Evolutionary conservation across 2,113 vertebrate species (phyloP).

Genomic region (Potamarius usumacintae): DNA sequence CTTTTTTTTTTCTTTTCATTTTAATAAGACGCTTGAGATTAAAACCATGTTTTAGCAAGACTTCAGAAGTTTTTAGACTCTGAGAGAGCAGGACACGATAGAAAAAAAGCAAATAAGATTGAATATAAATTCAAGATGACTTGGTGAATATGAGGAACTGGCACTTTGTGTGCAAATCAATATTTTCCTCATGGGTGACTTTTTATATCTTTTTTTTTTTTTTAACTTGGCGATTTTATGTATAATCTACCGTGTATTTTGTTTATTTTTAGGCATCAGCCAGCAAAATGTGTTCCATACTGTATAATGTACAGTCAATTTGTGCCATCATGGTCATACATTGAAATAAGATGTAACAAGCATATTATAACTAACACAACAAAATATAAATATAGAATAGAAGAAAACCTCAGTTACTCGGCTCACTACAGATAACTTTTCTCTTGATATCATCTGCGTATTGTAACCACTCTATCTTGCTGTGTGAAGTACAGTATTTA

Average conservation of each 20-base stretch:
- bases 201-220: background rate
- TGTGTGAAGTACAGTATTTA: background rate
- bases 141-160: background rate
- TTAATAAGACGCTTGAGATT: background rate
- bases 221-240: background rate
- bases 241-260: background rate
- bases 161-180: background rate
- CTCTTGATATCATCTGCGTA: background rate
- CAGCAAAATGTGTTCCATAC: background rate
- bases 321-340: constrained; percentile 20
- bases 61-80: background rate
- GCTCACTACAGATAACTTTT: background rate
- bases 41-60: background rate
- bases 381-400: background rate
- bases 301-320: background rate
- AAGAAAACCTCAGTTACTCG: background rate
- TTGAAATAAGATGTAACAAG: background rate
- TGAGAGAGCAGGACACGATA: background rate
- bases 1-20: background rate
- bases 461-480: background rate
- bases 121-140: background rate
- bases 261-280: background rate
- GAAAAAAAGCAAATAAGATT: background rate
- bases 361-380: background rate
- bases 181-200: constrained; percentile 3